Evolutionary conservation across 2,113 vertebrate species (phyloP).

Genomic region (Plestiodon gilberti): DNA sequence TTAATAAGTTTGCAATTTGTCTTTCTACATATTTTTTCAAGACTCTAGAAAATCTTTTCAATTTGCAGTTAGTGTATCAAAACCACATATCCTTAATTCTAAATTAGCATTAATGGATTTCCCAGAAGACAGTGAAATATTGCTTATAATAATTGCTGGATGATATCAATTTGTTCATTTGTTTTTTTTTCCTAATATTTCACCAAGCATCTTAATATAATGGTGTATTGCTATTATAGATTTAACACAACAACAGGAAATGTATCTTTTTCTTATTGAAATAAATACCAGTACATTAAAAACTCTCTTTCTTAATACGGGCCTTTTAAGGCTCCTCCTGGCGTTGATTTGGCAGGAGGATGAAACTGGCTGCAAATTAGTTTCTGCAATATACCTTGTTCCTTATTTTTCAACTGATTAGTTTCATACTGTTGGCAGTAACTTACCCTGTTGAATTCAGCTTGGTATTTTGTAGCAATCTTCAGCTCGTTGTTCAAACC

Average conservation of each 20-base stretch:
- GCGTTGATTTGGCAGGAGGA: conserved; percentile 47
- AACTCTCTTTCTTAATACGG: conserved; percentile 68
- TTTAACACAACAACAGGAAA: background rate
- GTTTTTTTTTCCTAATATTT: accelerated
- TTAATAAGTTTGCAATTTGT: background rate
- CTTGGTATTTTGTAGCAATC: conserved; percentile 54
- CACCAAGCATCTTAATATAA: background rate
- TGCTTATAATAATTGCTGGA: background rate
- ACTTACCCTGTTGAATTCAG: conserved; percentile 24
- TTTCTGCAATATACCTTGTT: conserved; percentile 54
- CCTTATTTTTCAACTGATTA: conserved; percentile 55
- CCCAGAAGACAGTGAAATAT: background rate
- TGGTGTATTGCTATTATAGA: conserved; percentile 15
- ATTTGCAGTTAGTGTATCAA: background rate
- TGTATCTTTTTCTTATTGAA: conserved; percentile 51
- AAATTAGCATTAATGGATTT: accelerated
- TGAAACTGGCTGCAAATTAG: conserved; percentile 62
- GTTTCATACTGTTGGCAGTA: conserved; percentile 42
- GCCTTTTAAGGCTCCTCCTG: conserved; percentile 58
- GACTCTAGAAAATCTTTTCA: accelerated
- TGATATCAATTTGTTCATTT: background rate
- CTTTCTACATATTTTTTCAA: accelerated
- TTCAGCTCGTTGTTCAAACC: conserved; percentile 39
- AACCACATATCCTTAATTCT: background rate
- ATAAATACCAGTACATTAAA: conserved; percentile 39